These are phyloP conservation scores for Proales similis DNA, from an alignment of 1,140 invertebrate species.

Conservation along the genomic window DNA sequence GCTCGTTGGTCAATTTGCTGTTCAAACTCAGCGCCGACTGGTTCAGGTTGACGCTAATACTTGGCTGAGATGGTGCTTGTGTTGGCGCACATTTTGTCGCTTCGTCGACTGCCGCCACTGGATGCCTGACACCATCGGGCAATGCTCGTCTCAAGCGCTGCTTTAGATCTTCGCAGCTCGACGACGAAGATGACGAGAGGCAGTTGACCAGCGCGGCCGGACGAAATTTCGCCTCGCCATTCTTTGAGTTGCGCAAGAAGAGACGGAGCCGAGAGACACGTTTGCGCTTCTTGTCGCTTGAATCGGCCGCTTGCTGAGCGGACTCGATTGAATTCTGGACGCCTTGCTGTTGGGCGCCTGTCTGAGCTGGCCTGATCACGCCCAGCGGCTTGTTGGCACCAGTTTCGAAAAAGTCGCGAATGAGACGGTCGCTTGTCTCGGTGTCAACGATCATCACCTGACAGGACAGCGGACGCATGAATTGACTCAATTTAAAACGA, in stretches of 20 bases:
- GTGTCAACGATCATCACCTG: background rate
- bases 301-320: background rate
- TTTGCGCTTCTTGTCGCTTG: background rate
- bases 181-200: slow-evolving; percentile 14
- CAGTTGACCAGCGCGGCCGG: background rate
- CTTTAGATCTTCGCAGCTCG: background rate
- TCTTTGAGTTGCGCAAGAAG: no score
- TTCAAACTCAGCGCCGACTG: background rate
- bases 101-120: no score
- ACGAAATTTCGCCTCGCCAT: background rate
- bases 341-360: no score
- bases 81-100: no score
- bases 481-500: no score
- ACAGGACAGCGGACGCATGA: background rate
- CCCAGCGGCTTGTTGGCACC: no score
- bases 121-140: no score
- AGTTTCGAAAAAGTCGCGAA: background rate
- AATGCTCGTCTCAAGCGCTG: no score
- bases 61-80: background rate
- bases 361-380: no score
- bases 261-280: background rate
- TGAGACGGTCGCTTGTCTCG: background rate
- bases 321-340: background rate
- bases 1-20: background rate
- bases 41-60: background rate